A percentile compares a stretch with the other conserved stretches of the same genome.
phyloP scores from a whole-genome alignment of 2,113 vertebrate genomes.

The Coregonus clupeaformis region DNA sequence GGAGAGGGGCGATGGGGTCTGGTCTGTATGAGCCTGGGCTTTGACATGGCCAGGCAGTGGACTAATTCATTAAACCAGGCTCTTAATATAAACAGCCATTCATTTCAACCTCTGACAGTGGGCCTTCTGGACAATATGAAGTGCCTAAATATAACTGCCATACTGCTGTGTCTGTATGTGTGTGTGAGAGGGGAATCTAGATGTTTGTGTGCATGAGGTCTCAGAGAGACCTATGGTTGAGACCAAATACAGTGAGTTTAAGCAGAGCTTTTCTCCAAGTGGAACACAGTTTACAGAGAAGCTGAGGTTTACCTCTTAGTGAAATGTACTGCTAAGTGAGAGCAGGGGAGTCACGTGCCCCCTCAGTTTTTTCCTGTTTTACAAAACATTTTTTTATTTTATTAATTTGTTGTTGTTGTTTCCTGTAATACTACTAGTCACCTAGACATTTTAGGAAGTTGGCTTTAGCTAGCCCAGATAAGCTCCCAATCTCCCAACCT shows the following conservation, averaged over 20 bases:
- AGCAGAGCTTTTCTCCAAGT: constrained; percentile 50
- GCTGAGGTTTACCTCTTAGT: constrained; percentile 23
- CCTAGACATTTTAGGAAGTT: too few species aligned
- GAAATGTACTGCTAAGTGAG: constrained; percentile 7
- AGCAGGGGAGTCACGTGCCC: too few species aligned
- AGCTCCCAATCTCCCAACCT: too few species aligned
- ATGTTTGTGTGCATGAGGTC: constrained; percentile 38
- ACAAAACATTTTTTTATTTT: neutral
- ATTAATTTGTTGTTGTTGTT: too few species aligned
- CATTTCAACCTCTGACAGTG: constrained; percentile 91
- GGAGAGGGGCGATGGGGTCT: constrained; percentile 71
- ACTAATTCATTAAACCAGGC: constrained; percentile 99
- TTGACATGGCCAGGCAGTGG: constrained; percentile 89
- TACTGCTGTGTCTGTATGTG: constrained; percentile 15
- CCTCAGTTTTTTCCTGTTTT: neutral
- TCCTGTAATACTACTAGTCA: too few species aligned
- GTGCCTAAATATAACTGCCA: constrained; percentile 68
- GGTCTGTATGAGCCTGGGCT: constrained; percentile 87
- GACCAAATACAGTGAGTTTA: constrained; percentile 52
- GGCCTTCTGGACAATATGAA: constrained; percentile 97
- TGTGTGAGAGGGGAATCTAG: constrained; percentile 16
- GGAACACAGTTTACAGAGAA: constrained; percentile 38
- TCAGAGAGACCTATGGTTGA: constrained; percentile 22
- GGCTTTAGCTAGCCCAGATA: too few species aligned
- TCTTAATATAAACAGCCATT: constrained; percentile 99